These are phyloP conservation scores for Ceriagrion tenellum DNA, from an alignment of 2,888 invertebrate species.

Conservation along the genomic window DNA sequence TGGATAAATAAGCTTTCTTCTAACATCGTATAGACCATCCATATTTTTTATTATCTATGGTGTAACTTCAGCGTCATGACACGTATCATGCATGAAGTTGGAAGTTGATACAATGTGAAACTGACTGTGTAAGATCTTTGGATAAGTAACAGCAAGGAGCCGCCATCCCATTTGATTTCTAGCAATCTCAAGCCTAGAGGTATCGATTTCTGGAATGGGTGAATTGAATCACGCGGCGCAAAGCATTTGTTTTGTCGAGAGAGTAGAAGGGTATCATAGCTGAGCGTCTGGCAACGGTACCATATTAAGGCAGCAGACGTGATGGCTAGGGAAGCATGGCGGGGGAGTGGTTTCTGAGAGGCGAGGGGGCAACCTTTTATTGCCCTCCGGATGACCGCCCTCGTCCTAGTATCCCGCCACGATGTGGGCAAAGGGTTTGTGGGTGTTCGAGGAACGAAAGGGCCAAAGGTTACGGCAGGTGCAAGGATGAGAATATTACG, in stretches of 20 bases:
- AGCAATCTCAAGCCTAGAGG: background rate
- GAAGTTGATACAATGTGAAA: background rate
- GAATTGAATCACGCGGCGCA: background rate
- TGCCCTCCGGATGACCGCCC: background rate
- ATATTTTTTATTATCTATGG: no score
- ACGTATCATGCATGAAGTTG: background rate
- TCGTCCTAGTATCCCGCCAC: background rate
- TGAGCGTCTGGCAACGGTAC: background rate
- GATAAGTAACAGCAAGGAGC: background rate
- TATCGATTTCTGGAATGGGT: background rate
- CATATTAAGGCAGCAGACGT: constrained; percentile 10
- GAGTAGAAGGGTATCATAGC: background rate
- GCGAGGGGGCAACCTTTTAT: background rate
- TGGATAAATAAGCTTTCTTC: no score
- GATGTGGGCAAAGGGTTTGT: background rate
- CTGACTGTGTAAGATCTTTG: background rate
- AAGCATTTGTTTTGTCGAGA: background rate
- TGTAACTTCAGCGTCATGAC: background rate
- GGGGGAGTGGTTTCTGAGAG: background rate
- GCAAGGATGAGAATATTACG: background rate
- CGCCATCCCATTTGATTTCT: background rate
- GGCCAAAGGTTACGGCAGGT: background rate
- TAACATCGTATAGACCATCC: no score
- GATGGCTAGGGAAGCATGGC: background rate
- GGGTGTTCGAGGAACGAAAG: background rate